These are phyloP conservation scores for Pheosia tremula DNA, from an alignment of 2,888 invertebrate species.

Conservation along the genomic window DNA sequence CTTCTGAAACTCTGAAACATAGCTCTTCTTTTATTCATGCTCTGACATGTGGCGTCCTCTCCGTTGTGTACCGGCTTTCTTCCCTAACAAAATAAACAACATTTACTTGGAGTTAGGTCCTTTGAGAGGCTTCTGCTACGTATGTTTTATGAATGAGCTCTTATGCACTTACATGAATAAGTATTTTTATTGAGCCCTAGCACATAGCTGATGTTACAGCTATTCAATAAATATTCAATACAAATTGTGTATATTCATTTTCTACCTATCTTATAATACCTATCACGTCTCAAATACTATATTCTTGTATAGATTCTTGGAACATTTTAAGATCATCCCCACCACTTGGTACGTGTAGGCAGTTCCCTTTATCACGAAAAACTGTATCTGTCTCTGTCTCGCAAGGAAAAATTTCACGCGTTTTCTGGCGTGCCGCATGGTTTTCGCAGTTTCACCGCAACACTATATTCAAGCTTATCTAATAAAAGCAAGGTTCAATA, in stretches of 20 bases:
- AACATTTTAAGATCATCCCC: slow-evolving; percentile 81
- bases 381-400: slow-evolving; percentile 75
- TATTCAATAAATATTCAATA: background rate
- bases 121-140: slow-evolving; percentile 72
- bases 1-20: slow-evolving; percentile 81
- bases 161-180: slow-evolving; percentile 65
- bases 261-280: slow-evolving; percentile 1
- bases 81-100: slow-evolving; percentile 82
- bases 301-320: slow-evolving; percentile 59
- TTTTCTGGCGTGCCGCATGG: slow-evolving; percentile 62
- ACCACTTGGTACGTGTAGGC: slow-evolving; percentile 72
- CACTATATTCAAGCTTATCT: slow-evolving; percentile 42
- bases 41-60: slow-evolving; percentile 80
- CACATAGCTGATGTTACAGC: background rate
- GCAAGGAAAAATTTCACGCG: slow-evolving; percentile 73
- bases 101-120: slow-evolving; percentile 79
- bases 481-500: slow-evolving; percentile 28
- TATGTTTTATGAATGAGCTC: slow-evolving; percentile 81
- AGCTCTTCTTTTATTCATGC: slow-evolving; percentile 82
- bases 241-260: slow-evolving; percentile 7
- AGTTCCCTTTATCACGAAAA: slow-evolving; percentile 78
- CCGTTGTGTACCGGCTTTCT: slow-evolving; percentile 80
- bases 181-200: slow-evolving; percentile 26
- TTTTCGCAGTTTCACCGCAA: slow-evolving; percentile 48
- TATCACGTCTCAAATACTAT: slow-evolving; percentile 39